A percentile compares a stretch with the other conserved stretches of the same genome.
Evolutionary conservation across 2,888 invertebrate species (phyloP).

Genomic region (Coecobrya sp.): DNA sequence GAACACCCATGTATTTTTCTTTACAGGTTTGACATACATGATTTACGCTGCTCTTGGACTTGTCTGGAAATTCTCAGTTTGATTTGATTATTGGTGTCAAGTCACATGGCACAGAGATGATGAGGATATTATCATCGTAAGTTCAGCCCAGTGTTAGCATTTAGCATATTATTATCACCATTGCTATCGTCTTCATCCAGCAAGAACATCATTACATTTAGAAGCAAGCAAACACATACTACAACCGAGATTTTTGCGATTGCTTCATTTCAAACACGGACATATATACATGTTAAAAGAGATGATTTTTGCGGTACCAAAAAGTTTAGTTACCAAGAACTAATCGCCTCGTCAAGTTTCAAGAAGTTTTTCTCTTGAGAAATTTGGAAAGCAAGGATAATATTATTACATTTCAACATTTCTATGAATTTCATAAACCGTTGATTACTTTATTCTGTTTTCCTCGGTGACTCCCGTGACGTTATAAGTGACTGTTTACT

Average conservation of each 20-base stretch:
- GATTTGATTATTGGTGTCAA: conserved; percentile 64
- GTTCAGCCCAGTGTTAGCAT: conserved; percentile 44
- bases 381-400: neutral
- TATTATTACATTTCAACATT: too few relatives aligned
- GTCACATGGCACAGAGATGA: conserved; percentile 46
- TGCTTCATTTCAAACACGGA: neutral
- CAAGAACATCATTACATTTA: neutral
- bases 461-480: neutral
- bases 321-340: conserved; percentile 10
- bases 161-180: conserved; percentile 59
- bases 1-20: conserved; percentile 44
- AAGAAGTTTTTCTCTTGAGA: conserved; percentile 4
- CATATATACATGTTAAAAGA: neutral
- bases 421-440: neutral
- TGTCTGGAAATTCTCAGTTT: conserved; percentile 74
- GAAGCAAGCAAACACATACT: neutral
- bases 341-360: conserved; percentile 35
- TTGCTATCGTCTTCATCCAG: conserved; percentile 9
- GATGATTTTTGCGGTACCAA: conserved; percentile 26
- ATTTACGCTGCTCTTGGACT: conserved; percentile 60
- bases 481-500: neutral
- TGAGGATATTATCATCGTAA: conserved; percentile 48
- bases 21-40: conserved; percentile 44
- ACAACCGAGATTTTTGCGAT: conserved; percentile 17
- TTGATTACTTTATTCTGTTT: neutral